Evolutionary conservation across 2,113 vertebrate genomes (phyloP).

Genomic region (Mastomys coucha): DNA sequence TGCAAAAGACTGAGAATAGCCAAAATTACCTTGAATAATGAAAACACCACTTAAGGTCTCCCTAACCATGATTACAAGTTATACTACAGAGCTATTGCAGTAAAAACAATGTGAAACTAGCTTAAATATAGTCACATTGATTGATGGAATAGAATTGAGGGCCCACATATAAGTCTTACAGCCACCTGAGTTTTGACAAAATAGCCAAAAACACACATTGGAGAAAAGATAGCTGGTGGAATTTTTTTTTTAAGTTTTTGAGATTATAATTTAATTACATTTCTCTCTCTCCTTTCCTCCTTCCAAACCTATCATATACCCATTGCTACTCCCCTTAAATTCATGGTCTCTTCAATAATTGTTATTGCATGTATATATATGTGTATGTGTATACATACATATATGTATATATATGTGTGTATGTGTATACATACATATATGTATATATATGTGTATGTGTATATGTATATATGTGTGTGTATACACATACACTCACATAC

Average conservation of each 20-base stretch:
- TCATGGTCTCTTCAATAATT: neutral
- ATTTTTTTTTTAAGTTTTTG: too few relatives aligned
- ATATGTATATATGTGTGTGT: too few relatives aligned
- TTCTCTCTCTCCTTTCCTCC: neutral
- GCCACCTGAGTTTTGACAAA: neutral
- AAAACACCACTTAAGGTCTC: too few relatives aligned
- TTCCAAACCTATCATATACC: fast-evolving
- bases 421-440: too few relatives aligned
- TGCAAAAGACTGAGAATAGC: neutral
- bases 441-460: too few relatives aligned
- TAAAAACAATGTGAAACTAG: neutral
- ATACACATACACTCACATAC: too few relatives aligned
- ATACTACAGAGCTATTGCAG: neutral
- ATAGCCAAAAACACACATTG: neutral
- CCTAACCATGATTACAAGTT: neutral
- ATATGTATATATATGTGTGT: too few relatives aligned
- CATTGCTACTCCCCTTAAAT: neutral
- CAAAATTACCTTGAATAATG: neutral
- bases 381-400: too few relatives aligned
- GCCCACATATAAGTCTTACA: neutral
- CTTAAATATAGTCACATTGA: neutral
- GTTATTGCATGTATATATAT: neutral
- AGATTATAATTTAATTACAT: neutral
- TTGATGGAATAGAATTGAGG: neutral
- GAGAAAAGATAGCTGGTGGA: neutral